Percentiles rank a stretch among this genome's conserved stretches.
Conservation (phyloP, 2,797 vertebrate species). For the Hafferia zeledoni region DNA sequence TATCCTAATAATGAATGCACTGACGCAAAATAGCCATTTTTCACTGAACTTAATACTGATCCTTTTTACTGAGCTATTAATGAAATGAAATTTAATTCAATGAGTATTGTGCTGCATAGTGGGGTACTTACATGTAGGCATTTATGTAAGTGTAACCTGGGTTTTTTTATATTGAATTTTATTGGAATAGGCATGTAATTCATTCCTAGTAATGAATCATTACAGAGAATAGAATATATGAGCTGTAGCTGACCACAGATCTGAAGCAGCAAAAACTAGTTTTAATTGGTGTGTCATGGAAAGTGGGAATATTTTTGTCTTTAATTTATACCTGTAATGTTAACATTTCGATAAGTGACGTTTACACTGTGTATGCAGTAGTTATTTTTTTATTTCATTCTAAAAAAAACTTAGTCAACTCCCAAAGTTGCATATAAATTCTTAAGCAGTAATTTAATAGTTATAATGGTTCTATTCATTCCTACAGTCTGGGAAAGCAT, state of each 20-base stretch:
- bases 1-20: neutral
- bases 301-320: neutral
- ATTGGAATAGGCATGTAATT: constrained; percentile 7
- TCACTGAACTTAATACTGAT: neutral
- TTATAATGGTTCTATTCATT: neutral
- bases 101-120: neutral
- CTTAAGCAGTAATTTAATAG: neutral
- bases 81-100: constrained; percentile 7
- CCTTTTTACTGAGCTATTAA: constrained; percentile 13
- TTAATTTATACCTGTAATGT: neutral
- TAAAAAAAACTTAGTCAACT: neutral
- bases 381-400: neutral
- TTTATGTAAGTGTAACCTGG: neutral
- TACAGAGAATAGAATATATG: neutral
- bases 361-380: neutral
- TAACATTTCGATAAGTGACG: neutral
- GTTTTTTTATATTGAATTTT: neutral
- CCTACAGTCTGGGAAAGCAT: neutral
- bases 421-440: neutral
- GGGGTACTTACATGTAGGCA: neutral
- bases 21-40: constrained; percentile 27
- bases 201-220: neutral
- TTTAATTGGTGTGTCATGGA: neutral
- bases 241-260: neutral
- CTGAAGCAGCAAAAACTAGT: neutral